These are phyloP conservation scores for Capreolus pygargus DNA, from an alignment of 2,113 vertebrate species.

Conservation along the genomic window DNA sequence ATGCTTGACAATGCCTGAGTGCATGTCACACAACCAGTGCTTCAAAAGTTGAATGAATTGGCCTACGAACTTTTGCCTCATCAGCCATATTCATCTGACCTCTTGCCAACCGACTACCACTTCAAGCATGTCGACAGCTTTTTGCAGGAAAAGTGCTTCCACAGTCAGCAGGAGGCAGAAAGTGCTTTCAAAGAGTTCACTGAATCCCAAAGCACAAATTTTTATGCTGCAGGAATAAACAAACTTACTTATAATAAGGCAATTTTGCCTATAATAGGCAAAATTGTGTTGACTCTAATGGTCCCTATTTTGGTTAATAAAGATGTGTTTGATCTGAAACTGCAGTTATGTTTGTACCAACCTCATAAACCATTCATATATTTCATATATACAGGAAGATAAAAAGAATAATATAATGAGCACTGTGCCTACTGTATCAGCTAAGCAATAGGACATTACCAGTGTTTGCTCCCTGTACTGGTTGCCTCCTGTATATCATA, in stretches of 20 bases:
- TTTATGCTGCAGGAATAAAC: not conserved
- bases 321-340: not conserved
- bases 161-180: not conserved
- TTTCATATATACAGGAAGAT: not conserved
- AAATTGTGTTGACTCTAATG: not conserved
- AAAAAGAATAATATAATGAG: not conserved
- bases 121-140: not conserved
- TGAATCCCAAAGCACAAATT: not conserved
- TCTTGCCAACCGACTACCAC: not conserved
- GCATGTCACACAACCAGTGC: not conserved
- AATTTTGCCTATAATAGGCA: not conserved
- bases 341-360: not conserved
- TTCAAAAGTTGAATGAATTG: not conserved
- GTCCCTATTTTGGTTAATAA: not conserved
- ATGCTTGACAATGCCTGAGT: not conserved
- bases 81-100: not conserved
- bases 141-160: not conserved
- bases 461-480: not conserved
- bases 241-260: not conserved
- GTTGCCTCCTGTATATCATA: not conserved
- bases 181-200: not conserved
- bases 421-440: not conserved
- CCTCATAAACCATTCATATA: not conserved
- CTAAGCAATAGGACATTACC: not conserved
- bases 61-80: not conserved